phyloP scores from a whole-genome alignment of 2,113 vertebrate species.

The Apteryx mantelli region DNA sequence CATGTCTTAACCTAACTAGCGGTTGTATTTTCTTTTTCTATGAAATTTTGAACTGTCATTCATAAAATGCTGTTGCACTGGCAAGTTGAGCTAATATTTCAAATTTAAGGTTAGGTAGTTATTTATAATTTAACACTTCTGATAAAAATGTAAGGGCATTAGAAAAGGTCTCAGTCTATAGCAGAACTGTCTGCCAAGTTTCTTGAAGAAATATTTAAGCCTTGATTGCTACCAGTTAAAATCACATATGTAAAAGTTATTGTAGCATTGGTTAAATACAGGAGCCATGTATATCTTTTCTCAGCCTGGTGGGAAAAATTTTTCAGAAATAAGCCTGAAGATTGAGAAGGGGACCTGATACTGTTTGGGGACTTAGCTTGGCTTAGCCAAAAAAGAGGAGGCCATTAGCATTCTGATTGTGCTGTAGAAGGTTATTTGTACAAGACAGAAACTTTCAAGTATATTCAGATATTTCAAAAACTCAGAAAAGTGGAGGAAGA shows the following conservation, averaged over 20 bases:
- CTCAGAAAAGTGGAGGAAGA: neutral
- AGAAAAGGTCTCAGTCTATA: neutral
- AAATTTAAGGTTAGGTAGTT: neutral
- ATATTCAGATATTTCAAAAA: neutral
- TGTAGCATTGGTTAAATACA: neutral
- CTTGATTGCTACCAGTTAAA: neutral
- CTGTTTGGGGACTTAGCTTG: neutral
- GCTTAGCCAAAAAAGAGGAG: neutral
- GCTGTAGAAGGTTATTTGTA: neutral
- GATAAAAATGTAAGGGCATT: neutral
- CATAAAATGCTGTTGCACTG: neutral
- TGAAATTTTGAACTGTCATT: neutral
- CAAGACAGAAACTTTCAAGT: neutral
- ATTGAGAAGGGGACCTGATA: neutral
- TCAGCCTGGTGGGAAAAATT: neutral
- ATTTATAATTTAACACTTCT: neutral
- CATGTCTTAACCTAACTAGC: neutral
- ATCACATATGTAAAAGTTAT: neutral
- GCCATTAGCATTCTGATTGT: neutral
- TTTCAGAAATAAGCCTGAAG: neutral
- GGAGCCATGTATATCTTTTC: neutral
- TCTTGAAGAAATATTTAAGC: neutral
- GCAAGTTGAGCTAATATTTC: neutral
- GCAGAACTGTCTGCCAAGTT: neutral
- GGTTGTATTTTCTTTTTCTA: neutral